Conservation (phyloP, 92 coral and sea anemone species). For the Parazoanthus darwini region DNA sequence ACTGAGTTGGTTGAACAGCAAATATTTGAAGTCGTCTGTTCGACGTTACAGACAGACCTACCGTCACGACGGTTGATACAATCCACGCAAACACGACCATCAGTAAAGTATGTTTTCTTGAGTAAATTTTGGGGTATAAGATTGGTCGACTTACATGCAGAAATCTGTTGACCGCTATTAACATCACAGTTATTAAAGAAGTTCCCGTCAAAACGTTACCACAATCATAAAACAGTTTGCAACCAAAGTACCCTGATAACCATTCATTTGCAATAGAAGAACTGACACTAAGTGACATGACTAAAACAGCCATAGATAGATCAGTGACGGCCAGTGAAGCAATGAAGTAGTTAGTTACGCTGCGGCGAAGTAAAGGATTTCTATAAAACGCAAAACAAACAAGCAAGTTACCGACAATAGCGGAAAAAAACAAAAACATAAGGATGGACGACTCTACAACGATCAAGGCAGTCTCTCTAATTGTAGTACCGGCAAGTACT, state of each 20-base stretch:
- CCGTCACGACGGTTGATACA: background rate
- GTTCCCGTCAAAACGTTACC: background rate
- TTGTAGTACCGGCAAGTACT: background rate
- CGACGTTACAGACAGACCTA: background rate
- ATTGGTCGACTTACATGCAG: background rate
- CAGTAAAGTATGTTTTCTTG: background rate
- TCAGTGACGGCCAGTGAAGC: constrained; percentile 22
- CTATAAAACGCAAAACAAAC: constrained; percentile 18
- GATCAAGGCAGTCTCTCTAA: background rate
- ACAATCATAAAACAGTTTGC: background rate
- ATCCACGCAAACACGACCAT: constrained; percentile 1
- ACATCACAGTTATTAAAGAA: constrained; percentile 20
- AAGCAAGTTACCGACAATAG: background rate
- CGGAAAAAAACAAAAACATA: background rate
- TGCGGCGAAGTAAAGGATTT: constrained; percentile 8
- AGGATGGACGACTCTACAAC: background rate
- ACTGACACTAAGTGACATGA: background rate
- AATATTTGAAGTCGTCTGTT: background rate
- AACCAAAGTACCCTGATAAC: constrained; percentile 5
- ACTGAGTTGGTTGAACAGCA: background rate
- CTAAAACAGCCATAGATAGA: background rate
- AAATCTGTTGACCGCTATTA: constrained; percentile 23
- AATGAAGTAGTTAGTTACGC: constrained; percentile 10
- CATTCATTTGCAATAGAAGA: background rate
- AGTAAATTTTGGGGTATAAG: background rate